Percentiles rank a stretch among this genome's conserved stretches.
These are phyloP conservation scores for Drosophila tristis DNA, from an alignment of 1,140 invertebrate genomes.

Conservation along the genomic window DNA sequence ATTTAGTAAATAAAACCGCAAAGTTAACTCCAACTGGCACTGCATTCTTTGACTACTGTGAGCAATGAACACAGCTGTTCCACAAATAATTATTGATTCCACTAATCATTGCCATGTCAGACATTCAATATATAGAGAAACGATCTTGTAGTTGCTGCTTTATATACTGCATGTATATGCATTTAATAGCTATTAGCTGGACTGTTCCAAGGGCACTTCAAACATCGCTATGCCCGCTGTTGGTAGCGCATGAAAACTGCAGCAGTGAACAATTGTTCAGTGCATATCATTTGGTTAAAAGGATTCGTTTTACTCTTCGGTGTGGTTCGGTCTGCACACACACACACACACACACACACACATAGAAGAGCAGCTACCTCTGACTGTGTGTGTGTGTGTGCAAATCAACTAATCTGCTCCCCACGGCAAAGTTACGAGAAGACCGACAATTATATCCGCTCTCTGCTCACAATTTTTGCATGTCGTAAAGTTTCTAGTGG, in stretches of 20 bases:
- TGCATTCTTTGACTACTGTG: too few relatives aligned
- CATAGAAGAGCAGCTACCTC: slow-evolving; percentile 5
- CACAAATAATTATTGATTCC: too few relatives aligned
- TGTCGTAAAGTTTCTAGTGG: slow-evolving; percentile 81
- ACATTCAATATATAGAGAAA: too few relatives aligned
- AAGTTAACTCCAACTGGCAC: too few relatives aligned
- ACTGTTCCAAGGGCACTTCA: too few relatives aligned
- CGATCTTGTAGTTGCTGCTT: too few relatives aligned
- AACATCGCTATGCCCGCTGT: too few relatives aligned
- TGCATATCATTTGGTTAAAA: slow-evolving; percentile 81
- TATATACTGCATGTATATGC: too few relatives aligned
- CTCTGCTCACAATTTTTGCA: slow-evolving; percentile 82
- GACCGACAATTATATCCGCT: slow-evolving; percentile 82
- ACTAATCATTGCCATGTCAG: too few relatives aligned
- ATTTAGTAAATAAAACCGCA: too few relatives aligned
- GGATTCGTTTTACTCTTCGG: slow-evolving; percentile 76
- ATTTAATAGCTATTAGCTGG: neutral
- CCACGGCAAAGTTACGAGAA: slow-evolving; percentile 81
- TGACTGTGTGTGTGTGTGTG: slow-evolving; percentile 47
- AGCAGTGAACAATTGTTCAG: slow-evolving; percentile 75
- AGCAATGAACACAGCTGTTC: too few relatives aligned
- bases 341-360: slow-evolving; percentile 15
- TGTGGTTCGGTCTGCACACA: slow-evolving; percentile 34
- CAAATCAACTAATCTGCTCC: slow-evolving; percentile 82
- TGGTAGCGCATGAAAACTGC: slow-evolving; percentile 38